These are phyloP conservation scores for Anguilla pacifica DNA, from an alignment of 2,797 vertebrate genomes.

Conservation along the genomic window DNA sequence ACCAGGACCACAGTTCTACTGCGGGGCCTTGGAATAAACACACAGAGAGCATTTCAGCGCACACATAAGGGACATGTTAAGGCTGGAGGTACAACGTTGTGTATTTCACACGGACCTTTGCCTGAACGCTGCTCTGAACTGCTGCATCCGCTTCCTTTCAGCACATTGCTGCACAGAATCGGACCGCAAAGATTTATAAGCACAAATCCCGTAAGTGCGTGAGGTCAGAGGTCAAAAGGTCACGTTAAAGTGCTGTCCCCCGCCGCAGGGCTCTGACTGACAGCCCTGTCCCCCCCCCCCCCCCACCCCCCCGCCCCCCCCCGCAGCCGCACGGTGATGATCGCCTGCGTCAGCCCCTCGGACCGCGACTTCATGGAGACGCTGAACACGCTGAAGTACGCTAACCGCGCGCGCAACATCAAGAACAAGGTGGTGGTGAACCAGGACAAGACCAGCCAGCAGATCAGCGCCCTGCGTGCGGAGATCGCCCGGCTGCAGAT, in stretches of 20 bases:
- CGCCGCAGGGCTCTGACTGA: neutral
- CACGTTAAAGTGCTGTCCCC: neutral
- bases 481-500: slow-evolving; percentile 92
- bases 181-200: neutral
- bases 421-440: slow-evolving; percentile 98
- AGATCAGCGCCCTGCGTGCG: slow-evolving; percentile 88
- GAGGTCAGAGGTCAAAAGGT: neutral
- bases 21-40: neutral
- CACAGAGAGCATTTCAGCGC: neutral
- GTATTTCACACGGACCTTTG: neutral
- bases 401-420: slow-evolving; percentile 96
- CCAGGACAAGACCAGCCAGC: slow-evolving; percentile 97
- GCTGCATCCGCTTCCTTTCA: neutral
- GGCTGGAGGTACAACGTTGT: neutral
- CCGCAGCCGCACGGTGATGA: slow-evolving; percentile 91
- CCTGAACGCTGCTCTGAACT: neutral
- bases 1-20: neutral
- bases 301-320: neutral
- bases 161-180: neutral
- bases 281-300: no score
- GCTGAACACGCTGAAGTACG: slow-evolving; percentile 93
- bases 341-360: slow-evolving; percentile 93
- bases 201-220: neutral
- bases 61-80: neutral
- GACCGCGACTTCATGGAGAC: slow-evolving; percentile 99